Conservation (phyloP, 2,888 invertebrate genomes). For the Epinotia brunnichana region DNA sequence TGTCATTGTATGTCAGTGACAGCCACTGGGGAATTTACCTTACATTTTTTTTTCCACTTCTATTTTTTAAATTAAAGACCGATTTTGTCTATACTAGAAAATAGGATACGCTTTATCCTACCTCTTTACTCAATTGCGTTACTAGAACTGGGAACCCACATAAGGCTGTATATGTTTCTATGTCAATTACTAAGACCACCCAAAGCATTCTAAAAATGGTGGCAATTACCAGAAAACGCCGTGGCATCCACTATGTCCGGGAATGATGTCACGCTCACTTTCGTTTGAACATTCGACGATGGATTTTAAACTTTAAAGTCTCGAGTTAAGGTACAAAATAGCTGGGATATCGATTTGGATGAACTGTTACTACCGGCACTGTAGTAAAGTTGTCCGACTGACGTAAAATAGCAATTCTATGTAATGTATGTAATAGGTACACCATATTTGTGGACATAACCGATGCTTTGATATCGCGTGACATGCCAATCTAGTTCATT, state of each 20-base stretch:
- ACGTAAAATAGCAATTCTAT: not conserved
- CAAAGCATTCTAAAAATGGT: conserved; percentile 2
- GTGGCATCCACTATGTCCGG: conserved; percentile 19
- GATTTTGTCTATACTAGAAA: too few relatives aligned
- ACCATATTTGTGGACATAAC: too few relatives aligned
- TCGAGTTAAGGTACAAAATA: not conserved
- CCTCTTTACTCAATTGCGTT: too few relatives aligned
- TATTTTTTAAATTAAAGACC: too few relatives aligned
- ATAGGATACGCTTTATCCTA: too few relatives aligned
- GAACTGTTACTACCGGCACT: not conserved
- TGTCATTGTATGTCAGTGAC: too few relatives aligned
- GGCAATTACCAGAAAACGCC: conserved; percentile 14
- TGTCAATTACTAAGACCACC: not conserved
- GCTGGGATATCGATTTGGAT: not conserved
- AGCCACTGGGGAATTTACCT: too few relatives aligned
- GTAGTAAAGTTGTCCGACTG: not conserved
- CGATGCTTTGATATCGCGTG: too few relatives aligned
- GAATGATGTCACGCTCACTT: conserved; percentile 32
- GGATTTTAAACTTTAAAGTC: not conserved
- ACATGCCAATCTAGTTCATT: too few relatives aligned
- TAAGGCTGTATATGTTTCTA: not conserved
- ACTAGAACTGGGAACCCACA: too few relatives aligned
- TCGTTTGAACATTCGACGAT: not conserved
- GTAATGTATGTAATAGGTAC: too few relatives aligned
- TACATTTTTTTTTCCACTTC: too few relatives aligned